Evolutionary conservation across 2,888 invertebrate genomes (phyloP).

Genomic region (Dioctria rufipes): DNA sequence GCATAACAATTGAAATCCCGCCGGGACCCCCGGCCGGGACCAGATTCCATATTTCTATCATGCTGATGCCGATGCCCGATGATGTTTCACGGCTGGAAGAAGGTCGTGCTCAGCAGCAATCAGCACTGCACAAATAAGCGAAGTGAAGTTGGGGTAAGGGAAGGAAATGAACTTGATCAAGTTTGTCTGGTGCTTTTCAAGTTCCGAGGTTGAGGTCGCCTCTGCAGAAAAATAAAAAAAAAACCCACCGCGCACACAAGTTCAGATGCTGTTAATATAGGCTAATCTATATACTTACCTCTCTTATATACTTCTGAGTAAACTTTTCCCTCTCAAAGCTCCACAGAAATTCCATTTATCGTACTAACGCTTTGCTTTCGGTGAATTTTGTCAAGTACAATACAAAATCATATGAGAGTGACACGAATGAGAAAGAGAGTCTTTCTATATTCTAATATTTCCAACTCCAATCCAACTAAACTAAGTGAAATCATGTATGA

Average conservation of each 20-base stretch:
- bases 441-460: too few relatives aligned
- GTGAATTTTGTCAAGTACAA: background rate
- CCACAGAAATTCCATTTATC: background rate
- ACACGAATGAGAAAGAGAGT: too few relatives aligned
- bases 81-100: slow-evolving; percentile 2
- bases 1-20: too few relatives aligned
- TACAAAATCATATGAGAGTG: too few relatives aligned
- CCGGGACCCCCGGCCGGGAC: too few relatives aligned
- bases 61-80: background rate
- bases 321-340: slow-evolving; percentile 14
- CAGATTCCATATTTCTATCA: too few relatives aligned
- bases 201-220: slow-evolving; percentile 52
- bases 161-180: slow-evolving; percentile 42
- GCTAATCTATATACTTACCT: slow-evolving; percentile 48
- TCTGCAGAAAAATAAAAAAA: background rate
- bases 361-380: background rate
- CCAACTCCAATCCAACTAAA: too few relatives aligned
- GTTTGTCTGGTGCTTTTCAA: slow-evolving; percentile 50
- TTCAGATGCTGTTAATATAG: too few relatives aligned
- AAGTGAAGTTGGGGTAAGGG: background rate
- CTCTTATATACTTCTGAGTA: slow-evolving; percentile 8
- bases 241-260: slow-evolving; percentile 56
- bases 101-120: background rate
- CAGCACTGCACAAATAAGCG: background rate
- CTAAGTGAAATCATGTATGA: too few relatives aligned